Percentiles rank a stretch among this genome's conserved stretches.
Conservation (phyloP, 2,797 vertebrate species). For the Cossypha dichroa region DNA sequence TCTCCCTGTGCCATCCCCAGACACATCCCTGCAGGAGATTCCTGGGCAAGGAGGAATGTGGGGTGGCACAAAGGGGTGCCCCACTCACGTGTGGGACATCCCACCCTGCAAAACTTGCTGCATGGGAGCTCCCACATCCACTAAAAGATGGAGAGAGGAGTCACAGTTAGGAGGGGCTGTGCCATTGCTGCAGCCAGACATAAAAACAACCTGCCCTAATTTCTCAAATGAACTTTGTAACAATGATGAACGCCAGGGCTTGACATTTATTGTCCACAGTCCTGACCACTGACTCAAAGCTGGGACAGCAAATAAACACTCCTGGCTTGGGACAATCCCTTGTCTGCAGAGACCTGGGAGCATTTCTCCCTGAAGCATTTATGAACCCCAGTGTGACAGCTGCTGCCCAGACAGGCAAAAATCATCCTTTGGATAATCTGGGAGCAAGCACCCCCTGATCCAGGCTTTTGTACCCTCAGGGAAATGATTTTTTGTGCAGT, state of each 20-base stretch:
- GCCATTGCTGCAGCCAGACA: not conserved
- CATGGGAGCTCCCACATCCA: fast-evolving
- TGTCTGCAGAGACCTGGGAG: not conserved
- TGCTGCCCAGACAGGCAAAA: not conserved
- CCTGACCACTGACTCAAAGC: fast-evolving
- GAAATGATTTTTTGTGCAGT: not conserved
- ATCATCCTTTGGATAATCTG: not conserved
- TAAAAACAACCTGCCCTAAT: not conserved
- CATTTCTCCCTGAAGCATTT: not conserved
- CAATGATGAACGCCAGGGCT: not conserved
- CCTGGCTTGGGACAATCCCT: not conserved
- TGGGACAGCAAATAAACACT: conserved; percentile 1
- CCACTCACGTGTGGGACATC: not conserved
- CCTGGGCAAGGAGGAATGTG: not conserved
- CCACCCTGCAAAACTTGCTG: not conserved
- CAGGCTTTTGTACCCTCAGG: not conserved
- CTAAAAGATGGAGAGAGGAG: fast-evolving
- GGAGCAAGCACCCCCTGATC: not conserved
- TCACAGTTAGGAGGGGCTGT: fast-evolving
- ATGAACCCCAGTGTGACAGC: not conserved
- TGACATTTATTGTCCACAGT: not conserved
- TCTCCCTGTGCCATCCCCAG: not conserved
- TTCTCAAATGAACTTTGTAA: not conserved
- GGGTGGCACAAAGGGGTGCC: fast-evolving
- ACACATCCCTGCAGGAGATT: not conserved